Base-by-base conservation (phyloP, 2,113 vertebrate genomes). In the Tragelaphus strepsiceros region DNA sequence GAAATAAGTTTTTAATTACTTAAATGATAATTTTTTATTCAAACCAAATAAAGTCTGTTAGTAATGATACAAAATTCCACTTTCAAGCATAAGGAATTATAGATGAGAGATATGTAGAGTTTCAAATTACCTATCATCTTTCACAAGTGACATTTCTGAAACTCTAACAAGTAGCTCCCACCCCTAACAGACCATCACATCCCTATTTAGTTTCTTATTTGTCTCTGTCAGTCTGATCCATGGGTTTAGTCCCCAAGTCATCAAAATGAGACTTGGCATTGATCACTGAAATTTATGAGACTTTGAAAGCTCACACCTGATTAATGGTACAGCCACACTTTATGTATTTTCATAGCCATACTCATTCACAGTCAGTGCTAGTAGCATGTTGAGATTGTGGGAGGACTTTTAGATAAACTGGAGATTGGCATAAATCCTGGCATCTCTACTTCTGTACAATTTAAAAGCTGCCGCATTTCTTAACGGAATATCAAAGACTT, bases 141-240 rank as follows among this genome's bases (percentile, higher is more conserved):
- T 96, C 89, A 97, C 32, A 91, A 96, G 94, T 97, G 97, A 96
- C 86, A 97, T 56, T 49, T 84, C 93, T 95, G 46, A 96, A 97
- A 97, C 95, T 93, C 91, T 97, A 96, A 83, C 62, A 95, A 82
- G 82, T 64, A n/a, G 5, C 53, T 95, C 43, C 78, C 92, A 86
- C 85, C 90, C 54, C 39, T 54, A 74, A 88, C 56, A 97, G 90
- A 97, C 82, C 78, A 91, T 93, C 77, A 94, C 71, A 21, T 94
- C 39, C 96, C 56, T 84, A 64, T 87, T 95, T 94, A 94, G 94
- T 71, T 98, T 98, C 94, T 78, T 92, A 96, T 98, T 98, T 98
- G 96, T 98, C 98, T 98, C 96, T 94, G 93, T 98, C 97, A 97
- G 89, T n/a, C 71, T 98, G 95, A 97, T 95, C 92, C 91, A 98